A percentile compares a stretch with the other conserved stretches of the same genome.
Conservation (phyloP, 1,140 invertebrate genomes). For the Lanistes nyassanus region DNA sequence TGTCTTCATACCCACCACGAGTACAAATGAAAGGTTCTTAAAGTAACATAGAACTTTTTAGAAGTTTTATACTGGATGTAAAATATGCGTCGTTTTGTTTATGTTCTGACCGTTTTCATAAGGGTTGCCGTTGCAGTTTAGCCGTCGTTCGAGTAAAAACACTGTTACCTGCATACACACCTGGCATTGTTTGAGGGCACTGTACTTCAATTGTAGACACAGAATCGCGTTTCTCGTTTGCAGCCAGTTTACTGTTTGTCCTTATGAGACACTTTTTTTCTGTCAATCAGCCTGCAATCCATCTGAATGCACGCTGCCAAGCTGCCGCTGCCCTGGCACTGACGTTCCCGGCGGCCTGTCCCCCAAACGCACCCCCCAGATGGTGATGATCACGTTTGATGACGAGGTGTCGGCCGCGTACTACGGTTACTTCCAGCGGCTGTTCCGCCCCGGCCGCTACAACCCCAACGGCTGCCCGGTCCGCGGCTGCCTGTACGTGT, state of each 20-base stretch:
- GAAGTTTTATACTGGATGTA: too few relatives aligned
- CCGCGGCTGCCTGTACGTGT: constrained; percentile 43
- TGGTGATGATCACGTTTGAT: constrained; percentile 51
- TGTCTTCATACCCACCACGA: too few relatives aligned
- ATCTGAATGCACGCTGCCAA: constrained; percentile 36
- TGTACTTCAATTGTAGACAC: background rate
- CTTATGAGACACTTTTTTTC: background rate
- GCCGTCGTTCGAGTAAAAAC: too few relatives aligned
- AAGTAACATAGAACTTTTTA: too few relatives aligned
- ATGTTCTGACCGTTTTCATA: too few relatives aligned
- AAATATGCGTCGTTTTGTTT: too few relatives aligned
- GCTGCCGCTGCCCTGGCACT: constrained; percentile 37
- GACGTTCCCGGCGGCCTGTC: constrained; percentile 39
- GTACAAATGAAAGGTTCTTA: too few relatives aligned
- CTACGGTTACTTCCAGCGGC: constrained; percentile 47
- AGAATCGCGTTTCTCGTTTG: too few relatives aligned
- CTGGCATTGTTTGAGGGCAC: background rate
- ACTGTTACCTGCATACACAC: background rate
- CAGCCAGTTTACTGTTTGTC: background rate
- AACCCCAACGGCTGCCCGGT: constrained; percentile 50
- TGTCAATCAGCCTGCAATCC: constrained; percentile 23
- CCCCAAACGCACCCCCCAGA: constrained; percentile 35
- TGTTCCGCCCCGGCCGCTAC: constrained; percentile 46
- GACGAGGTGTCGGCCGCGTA: constrained; percentile 44
- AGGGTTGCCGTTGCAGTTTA: too few relatives aligned